Conservation (phyloP, 2,888 invertebrate genomes). For the Selenia dentaria region DNA sequence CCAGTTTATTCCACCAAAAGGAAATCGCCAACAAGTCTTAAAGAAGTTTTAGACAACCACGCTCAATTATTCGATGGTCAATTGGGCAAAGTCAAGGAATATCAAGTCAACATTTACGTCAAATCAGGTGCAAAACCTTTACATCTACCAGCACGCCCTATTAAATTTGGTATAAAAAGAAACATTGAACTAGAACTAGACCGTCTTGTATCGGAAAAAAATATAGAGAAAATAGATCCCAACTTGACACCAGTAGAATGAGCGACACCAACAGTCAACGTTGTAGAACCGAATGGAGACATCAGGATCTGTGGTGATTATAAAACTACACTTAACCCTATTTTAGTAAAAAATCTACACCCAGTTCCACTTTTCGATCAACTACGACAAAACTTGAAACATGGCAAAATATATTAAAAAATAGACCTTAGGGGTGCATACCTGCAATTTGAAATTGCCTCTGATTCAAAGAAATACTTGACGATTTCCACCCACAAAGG, state of each 20-base stretch:
- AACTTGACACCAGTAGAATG: slow-evolving; percentile 3
- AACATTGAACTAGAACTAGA: slow-evolving; percentile 16
- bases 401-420: background rate
- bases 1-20: slow-evolving; percentile 11
- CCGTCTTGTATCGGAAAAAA: background rate
- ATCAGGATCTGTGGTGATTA: slow-evolving; percentile 3
- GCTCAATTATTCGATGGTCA: slow-evolving; percentile 11
- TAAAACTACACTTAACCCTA: background rate
- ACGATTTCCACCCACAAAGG: background rate
- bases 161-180: slow-evolving; percentile 7
- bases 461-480: background rate
- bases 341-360: slow-evolving; percentile 9
- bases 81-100: slow-evolving; percentile 13
- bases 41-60: slow-evolving; percentile 7
- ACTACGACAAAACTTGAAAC: slow-evolving; percentile 10
- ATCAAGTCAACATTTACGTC: slow-evolving; percentile 26
- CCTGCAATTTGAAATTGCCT: background rate
- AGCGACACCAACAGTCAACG: slow-evolving; percentile 4
- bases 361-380: slow-evolving; percentile 23
- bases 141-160: slow-evolving; percentile 16
- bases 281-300: background rate
- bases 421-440: background rate
- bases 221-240: too few relatives aligned
- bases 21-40: background rate
- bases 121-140: slow-evolving; percentile 16